Evolutionary conservation across 2,888 invertebrate species (phyloP).

Genomic region (Heteromyza rotundicornis): DNA sequence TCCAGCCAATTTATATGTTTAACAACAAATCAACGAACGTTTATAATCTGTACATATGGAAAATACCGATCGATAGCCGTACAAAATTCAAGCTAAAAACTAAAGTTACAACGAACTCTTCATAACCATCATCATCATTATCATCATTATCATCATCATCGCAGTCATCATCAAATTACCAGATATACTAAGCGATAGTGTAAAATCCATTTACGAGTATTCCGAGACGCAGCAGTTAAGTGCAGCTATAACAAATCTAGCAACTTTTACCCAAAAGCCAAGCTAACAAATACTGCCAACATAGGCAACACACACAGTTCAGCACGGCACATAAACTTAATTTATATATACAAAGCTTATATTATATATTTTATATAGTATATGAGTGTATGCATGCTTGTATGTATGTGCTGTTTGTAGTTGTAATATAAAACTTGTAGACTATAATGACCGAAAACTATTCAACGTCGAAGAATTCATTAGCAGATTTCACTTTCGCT

Average conservation of each 20-base stretch:
- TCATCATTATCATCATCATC: not conserved
- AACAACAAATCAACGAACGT: no score
- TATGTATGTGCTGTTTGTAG: conserved; percentile 10
- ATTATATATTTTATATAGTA: not conserved
- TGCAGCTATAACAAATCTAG: conserved; percentile 48
- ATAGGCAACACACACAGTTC: conserved; percentile 24
- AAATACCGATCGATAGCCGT: conserved; percentile 11
- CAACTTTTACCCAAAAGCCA: conserved; percentile 42
- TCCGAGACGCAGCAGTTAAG: no score
- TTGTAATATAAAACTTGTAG: not conserved
- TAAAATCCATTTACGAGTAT: not conserved
- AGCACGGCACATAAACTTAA: no score
- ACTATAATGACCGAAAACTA: conserved; percentile 55
- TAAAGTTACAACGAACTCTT: conserved; percentile 4
- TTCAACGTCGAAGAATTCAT: conserved; percentile 59
- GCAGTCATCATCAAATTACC: conserved; percentile 1
- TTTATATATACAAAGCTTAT: no score
- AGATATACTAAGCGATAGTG: not conserved
- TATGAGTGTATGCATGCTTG: not conserved
- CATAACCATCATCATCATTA: conserved; percentile 5
- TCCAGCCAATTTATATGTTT: no score
- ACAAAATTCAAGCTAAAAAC: not conserved
- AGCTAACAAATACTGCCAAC: conserved; percentile 23
- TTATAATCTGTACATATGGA: no score
- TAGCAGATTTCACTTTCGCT: conserved; percentile 62